A percentile compares a stretch with the other conserved stretches of the same genome.
phyloP scores from a whole-genome alignment of 2,113 vertebrate species.

The Malurus alboscapulatus region DNA sequence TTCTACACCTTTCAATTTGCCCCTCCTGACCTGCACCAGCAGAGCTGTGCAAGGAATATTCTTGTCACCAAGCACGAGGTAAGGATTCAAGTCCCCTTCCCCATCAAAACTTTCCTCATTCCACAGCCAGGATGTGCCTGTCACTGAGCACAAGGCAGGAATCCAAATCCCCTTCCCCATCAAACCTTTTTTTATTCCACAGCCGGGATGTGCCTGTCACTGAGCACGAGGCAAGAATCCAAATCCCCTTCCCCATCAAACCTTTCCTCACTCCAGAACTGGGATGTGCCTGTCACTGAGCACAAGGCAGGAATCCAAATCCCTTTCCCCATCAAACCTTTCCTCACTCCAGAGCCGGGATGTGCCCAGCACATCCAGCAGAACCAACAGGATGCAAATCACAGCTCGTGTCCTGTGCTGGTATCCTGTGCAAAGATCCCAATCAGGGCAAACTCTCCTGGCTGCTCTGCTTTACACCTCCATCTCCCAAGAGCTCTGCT shows the following conservation, averaged over 20 bases:
- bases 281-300: not conserved
- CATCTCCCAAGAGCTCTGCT: not conserved
- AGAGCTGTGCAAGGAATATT: not conserved
- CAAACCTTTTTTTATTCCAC: not conserved
- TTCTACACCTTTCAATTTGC: not conserved
- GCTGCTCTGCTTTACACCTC: not conserved
- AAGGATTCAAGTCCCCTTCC: not conserved
- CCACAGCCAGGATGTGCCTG: not conserved
- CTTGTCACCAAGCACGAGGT: not conserved
- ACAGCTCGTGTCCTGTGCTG: fast-evolving
- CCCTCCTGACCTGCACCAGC: not conserved
- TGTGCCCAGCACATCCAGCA: not conserved
- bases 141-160: not conserved
- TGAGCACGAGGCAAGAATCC: no score
- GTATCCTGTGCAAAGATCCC: not conserved
- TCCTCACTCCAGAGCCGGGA: not conserved
- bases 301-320: not conserved
- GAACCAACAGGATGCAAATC: not conserved
- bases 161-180: not conserved
- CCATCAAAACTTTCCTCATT: not conserved
- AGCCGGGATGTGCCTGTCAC: not conserved
- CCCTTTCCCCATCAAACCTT: not conserved
- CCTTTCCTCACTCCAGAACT: no score
- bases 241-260: no score
- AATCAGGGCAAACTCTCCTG: not conserved